These are phyloP conservation scores for Sphaeramia orbicularis DNA, from an alignment of 2,797 vertebrate species.

Conservation along the genomic window DNA sequence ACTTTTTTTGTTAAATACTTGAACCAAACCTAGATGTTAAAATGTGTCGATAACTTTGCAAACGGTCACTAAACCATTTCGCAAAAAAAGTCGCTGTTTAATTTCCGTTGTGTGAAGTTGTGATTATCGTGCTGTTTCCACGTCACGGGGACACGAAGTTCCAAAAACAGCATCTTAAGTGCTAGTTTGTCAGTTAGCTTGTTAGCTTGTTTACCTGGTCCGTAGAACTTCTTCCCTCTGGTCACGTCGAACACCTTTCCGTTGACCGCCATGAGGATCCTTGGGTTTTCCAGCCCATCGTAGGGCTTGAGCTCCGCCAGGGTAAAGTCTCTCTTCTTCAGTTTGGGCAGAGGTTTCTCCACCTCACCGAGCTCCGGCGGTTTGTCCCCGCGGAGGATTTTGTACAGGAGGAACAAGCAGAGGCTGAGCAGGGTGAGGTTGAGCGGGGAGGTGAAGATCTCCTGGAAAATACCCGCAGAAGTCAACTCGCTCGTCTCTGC, in stretches of 20 bases:
- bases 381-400: constrained; percentile 92
- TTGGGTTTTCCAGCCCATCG: constrained; percentile 87
- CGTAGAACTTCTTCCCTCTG: constrained; percentile 94
- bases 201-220: constrained; percentile 89
- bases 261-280: constrained; percentile 95
- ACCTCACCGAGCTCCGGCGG: constrained; percentile 75
- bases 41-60: accelerated
- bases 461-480: constrained; percentile 86
- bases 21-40: background rate
- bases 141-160: too few species aligned
- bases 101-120: too few species aligned
- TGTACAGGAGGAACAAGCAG: constrained; percentile 93
- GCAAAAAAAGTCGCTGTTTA: too few species aligned
- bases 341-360: constrained; percentile 85
- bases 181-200: too few species aligned
- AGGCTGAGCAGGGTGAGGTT: constrained; percentile 93
- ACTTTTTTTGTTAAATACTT: background rate
- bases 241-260: constrained; percentile 97
- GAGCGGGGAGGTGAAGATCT: constrained; percentile 93
- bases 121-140: too few species aligned
- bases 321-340: constrained; percentile 93
- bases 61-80: accelerated
- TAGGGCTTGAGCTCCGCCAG: constrained; percentile 87
- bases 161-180: too few species aligned
- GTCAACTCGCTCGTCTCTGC: constrained; percentile 71